phyloP scores from a whole-genome alignment of 1,140 invertebrate species.

The Ceratitis capitata region DNA sequence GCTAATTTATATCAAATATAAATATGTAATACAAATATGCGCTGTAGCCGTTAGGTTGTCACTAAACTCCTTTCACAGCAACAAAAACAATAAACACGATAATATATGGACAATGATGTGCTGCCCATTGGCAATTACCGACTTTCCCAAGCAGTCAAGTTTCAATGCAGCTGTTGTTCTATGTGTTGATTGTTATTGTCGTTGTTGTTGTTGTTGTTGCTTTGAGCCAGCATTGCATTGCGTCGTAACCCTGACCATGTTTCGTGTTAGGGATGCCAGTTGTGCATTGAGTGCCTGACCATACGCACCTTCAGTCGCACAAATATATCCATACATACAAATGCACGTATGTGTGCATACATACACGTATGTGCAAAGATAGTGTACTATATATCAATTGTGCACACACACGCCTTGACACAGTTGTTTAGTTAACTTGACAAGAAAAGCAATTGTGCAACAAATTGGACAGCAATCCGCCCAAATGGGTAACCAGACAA shows the following conservation, averaged over 20 bases:
- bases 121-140: constrained; percentile 13
- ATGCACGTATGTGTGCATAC: neutral
- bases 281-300: neutral
- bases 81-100: neutral
- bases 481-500: constrained; percentile 7
- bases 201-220: neutral
- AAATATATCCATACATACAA: neutral
- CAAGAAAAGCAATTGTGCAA: constrained; percentile 37
- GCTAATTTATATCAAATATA: too few species aligned
- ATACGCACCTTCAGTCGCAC: neutral
- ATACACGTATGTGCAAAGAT: neutral
- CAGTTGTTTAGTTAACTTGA: constrained; percentile 32
- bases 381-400: neutral
- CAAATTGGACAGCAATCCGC: constrained; percentile 32
- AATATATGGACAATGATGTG: neutral
- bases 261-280: neutral
- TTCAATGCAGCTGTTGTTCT: neutral
- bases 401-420: constrained; percentile 20
- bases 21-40: too few species aligned
- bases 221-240: neutral
- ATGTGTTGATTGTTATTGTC: neutral
- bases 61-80: neutral
- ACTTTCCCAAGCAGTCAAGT: neutral
- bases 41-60: neutral
- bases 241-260: constrained; percentile 25